Conservation (phyloP, 2,113 vertebrate genomes). For the Cebus imitator region DNA sequence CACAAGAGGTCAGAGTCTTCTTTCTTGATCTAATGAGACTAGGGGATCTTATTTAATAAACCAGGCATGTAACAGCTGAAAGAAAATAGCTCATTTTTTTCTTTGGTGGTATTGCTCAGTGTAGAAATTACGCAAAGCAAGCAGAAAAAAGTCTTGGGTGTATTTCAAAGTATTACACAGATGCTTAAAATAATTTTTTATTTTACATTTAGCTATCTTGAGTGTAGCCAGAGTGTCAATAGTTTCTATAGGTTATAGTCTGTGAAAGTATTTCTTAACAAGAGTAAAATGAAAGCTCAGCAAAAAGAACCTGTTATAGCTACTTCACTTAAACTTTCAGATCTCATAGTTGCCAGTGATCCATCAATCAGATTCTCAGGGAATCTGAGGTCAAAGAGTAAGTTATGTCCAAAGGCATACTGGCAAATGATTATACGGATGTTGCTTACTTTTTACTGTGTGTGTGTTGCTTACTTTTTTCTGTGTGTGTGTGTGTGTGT, state of each 20-base stretch:
- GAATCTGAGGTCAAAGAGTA: constrained; percentile 62
- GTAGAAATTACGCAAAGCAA: constrained; percentile 64
- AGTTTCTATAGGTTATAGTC: constrained; percentile 66
- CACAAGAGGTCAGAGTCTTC: constrained; percentile 46
- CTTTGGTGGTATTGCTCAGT: constrained; percentile 61
- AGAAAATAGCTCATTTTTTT: constrained; percentile 62
- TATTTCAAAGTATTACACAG: constrained; percentile 74
- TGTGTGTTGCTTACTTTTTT: neutral
- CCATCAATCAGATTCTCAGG: constrained; percentile 49
- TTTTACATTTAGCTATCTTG: constrained; percentile 61
- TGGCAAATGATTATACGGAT: constrained; percentile 15
- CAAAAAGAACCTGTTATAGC: constrained; percentile 72
- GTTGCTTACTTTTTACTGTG: neutral
- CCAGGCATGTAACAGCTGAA: constrained; percentile 6
- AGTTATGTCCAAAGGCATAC: constrained; percentile 44
- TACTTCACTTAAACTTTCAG: constrained; percentile 69
- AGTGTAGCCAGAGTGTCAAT: constrained; percentile 39
- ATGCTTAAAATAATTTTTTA: constrained; percentile 73
- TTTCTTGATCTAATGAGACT: neutral
- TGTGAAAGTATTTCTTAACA: constrained; percentile 73
- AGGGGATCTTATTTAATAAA: neutral
- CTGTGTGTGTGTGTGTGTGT: too few species aligned
- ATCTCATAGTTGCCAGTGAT: constrained; percentile 62
- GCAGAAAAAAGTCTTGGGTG: constrained; percentile 51
- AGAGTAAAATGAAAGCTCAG: constrained; percentile 62